phyloP scores from a whole-genome alignment of 2,113 vertebrate species.

The Eolophus roseicapilla region DNA sequence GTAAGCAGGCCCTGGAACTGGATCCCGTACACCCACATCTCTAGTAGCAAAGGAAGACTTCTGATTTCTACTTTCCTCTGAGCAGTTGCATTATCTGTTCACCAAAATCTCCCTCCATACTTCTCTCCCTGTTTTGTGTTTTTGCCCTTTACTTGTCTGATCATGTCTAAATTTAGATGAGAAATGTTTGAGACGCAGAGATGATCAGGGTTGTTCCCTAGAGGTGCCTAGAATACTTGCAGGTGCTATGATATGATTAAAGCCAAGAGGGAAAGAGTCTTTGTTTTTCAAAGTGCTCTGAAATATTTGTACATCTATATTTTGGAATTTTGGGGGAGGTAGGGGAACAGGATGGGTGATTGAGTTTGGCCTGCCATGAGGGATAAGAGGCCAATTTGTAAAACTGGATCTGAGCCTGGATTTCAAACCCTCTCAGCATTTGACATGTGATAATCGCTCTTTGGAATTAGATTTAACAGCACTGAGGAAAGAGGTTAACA shows the following conservation, averaged over 20 bases:
- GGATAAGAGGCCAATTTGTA: not conserved
- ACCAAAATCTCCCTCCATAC: not conserved
- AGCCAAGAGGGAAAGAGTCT: not conserved
- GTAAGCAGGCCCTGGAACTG: not conserved
- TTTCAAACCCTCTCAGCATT: constrained; percentile 18
- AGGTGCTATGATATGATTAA: constrained; percentile 4
- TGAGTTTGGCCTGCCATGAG: not conserved
- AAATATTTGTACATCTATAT: not conserved
- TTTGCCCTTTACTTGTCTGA: not conserved
- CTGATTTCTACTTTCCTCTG: not conserved
- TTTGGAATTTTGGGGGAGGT: not conserved
- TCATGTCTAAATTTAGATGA: constrained; percentile 36
- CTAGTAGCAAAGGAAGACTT: not conserved
- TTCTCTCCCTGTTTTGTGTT: not conserved
- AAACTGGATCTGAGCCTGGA: constrained; percentile 15
- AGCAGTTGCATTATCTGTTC: not conserved
- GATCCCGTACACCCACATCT: not conserved
- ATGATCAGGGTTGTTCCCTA: not conserved
- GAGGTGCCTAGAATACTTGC: not conserved
- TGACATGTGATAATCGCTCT: constrained; percentile 36
- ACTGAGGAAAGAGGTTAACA: not conserved
- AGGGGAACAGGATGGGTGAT: not conserved
- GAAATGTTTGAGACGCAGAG: not conserved
- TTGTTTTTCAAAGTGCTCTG: not conserved
- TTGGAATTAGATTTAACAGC: constrained; percentile 22